Evolutionary conservation across 2,888 invertebrate genomes (phyloP).

Genomic region (Steinernema scapterisci): DNA sequence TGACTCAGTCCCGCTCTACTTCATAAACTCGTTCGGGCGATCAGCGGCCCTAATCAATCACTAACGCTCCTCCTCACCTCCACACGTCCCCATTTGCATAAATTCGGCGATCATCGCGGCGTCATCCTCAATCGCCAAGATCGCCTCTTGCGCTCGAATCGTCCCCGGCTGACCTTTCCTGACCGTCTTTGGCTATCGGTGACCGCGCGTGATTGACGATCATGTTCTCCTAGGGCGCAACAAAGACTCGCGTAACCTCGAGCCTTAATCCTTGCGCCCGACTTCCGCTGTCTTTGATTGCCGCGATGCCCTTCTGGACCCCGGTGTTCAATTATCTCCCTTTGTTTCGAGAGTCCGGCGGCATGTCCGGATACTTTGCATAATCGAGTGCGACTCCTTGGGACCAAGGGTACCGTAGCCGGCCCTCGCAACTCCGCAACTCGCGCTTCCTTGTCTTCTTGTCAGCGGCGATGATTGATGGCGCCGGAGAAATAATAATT

Average conservation of each 20-base stretch:
- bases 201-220: constrained; percentile 9
- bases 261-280: background rate
- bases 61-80: background rate
- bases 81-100: background rate
- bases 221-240: constrained; percentile 17
- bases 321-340: background rate
- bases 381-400: background rate
- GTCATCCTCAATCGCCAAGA: background rate
- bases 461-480: constrained; percentile 24
- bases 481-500: constrained; percentile 19
- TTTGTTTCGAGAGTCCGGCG: constrained; percentile 14
- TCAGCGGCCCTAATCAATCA: constrained; percentile 10
- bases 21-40: background rate
- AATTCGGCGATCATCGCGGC: background rate
- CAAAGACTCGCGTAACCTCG: constrained; percentile 16
- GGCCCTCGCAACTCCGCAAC: background rate
- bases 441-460: background rate
- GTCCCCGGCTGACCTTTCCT: background rate
- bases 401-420: background rate
- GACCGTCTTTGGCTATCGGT: constrained; percentile 16
- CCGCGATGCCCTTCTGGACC: background rate
- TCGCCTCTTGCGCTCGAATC: background rate
- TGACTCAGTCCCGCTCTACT: constrained; percentile 4
- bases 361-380: constrained; percentile 4
- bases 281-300: constrained; percentile 21